Percentiles rank a stretch among this genome's conserved stretches.
phyloP scores from a whole-genome alignment of 2,113 vertebrate species.

The Nesoenas mayeri region DNA sequence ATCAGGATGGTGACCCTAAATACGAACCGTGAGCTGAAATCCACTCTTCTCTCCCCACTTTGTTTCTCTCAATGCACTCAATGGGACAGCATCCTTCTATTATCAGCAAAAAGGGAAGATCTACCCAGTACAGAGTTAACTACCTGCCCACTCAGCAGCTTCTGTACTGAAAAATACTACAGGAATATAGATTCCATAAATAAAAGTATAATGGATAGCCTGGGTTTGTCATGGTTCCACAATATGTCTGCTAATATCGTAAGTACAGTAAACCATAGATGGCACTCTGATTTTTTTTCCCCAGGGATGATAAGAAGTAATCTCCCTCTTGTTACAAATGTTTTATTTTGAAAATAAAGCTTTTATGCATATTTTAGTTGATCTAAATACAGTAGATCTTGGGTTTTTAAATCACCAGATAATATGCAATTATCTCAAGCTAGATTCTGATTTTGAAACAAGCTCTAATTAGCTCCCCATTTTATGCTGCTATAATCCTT shows the following conservation, averaged over 20 bases:
- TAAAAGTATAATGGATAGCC: neutral
- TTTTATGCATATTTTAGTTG: slow-evolving; percentile 64
- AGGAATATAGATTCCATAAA: neutral
- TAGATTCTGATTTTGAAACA: slow-evolving; percentile 61
- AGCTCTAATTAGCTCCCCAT: slow-evolving; percentile 61
- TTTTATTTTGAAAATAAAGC: slow-evolving; percentile 66
- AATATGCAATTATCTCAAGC: slow-evolving; percentile 52
- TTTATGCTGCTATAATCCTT: slow-evolving; percentile 66
- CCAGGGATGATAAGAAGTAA: slow-evolving; percentile 62
- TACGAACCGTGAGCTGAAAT: neutral
- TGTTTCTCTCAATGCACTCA: neutral
- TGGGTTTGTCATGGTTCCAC: neutral
- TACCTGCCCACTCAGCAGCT: neutral
- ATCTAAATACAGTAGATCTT: slow-evolving; percentile 66
- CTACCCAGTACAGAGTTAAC: neutral
- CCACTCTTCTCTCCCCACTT: neutral
- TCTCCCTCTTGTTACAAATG: slow-evolving; percentile 46
- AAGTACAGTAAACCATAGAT: neutral
- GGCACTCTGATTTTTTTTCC: neutral
- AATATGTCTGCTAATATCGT: neutral
- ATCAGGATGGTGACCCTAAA: neutral
- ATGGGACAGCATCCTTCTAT: neutral
- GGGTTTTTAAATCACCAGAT: slow-evolving; percentile 59
- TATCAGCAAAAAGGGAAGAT: neutral
- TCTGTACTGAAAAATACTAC: neutral